Conservation (phyloP, 2,888 invertebrate genomes). For the Papilio protenor region DNA sequence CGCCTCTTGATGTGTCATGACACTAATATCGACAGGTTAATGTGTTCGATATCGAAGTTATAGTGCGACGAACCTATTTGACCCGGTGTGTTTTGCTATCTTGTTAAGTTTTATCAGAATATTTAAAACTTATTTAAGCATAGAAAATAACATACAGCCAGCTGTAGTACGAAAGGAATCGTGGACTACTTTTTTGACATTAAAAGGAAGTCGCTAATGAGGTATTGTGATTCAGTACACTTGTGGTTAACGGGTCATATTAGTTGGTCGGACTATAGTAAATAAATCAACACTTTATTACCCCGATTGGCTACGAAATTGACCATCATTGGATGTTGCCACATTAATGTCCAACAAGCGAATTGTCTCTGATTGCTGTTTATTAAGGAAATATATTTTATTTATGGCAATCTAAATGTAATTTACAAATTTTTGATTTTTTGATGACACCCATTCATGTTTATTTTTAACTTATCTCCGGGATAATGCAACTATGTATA, state of each 20-base stretch:
- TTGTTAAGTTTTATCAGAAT: neutral
- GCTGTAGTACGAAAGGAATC: neutral
- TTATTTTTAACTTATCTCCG: neutral
- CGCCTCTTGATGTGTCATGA: conserved; percentile 18
- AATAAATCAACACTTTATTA: conserved; percentile 41
- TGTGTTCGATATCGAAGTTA: neutral
- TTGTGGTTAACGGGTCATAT: neutral
- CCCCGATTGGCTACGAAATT: conserved; percentile 20
- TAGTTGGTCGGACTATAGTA: neutral
- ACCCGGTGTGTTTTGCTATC: neutral
- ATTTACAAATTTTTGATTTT: neutral
- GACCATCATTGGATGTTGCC: conserved; percentile 26
- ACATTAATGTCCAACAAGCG: conserved; percentile 36
- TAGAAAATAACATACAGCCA: neutral
- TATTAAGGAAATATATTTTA: conserved; percentile 37
- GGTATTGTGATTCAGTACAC: neutral
- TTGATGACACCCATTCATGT: neutral
- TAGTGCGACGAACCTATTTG: neutral
- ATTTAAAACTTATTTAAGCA: neutral
- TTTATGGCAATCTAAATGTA: conserved; percentile 16
- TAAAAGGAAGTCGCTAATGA: neutral
- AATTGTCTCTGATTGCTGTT: conserved; percentile 39
- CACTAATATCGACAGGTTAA: conserved; percentile 36
- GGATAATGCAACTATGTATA: neutral
- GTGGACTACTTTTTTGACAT: neutral